Base-by-base conservation (phyloP, 2,888 invertebrate species). In the Platycnemis pennipes region DNA sequence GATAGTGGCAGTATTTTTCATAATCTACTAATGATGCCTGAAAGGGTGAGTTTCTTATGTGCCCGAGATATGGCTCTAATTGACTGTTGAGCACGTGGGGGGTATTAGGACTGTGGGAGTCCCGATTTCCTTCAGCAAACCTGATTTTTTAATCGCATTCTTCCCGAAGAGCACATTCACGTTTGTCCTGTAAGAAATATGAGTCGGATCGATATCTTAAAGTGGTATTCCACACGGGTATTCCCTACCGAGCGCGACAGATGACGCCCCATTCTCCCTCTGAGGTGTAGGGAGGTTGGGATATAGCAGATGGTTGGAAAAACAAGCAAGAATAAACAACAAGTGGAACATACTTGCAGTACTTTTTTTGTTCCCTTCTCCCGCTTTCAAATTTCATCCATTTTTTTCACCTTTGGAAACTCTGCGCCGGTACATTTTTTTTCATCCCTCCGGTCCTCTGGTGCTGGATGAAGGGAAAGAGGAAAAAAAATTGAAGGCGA, bases 251-350 rank as follows among this genome's bases (percentile, higher is more conserved):
- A 87, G 87, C 44, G 87, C 87, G 87, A 87, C 87, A 87, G 87
- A 87, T 87, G 87, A 87, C 87, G 87, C 87, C 45, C 87, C 46
- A n/a, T 87, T 87, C 87, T 45, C 87, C 87, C 26, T 87, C 45
- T 46, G 87, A 19, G 45, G 31, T 31, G 45, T 8, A 11, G 26
- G 45, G 1, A 8, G 87, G 46, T 2, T 45, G 46, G 26, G n/a
- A 22, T n/a, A 26, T 13, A 11, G 44, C n/a, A n/a, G 26, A 11
- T 44, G 44, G 44, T 22, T 22, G 37, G 45, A 45, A 45, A 26
- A 45, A 87, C 87, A 87, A 87, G n/a, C 87, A 87, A 45, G 87
- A 87, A 87, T 87, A 87, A 87, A 87, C 46, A 87, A 87, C 87
- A 87, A 44, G 87, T 44, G 87, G 87, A 45, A 87, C 87, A 87